phyloP scores from a whole-genome alignment of 2,113 vertebrate genomes.

The Leucosticte australis region DNA sequence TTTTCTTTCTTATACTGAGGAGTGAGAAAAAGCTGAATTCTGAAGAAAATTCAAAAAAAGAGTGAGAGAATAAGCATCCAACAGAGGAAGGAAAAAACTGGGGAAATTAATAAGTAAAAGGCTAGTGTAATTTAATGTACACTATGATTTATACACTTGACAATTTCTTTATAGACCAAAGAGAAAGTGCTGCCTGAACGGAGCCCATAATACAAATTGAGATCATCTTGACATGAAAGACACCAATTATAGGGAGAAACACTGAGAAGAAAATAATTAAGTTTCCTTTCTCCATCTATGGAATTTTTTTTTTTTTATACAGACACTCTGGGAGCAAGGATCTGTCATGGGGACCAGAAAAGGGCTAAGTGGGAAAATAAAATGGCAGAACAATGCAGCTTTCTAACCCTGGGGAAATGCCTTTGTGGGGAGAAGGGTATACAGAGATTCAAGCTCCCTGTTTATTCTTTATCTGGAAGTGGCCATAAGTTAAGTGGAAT shows the following conservation, averaged over 20 bases:
- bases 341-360: background rate
- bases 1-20: background rate
- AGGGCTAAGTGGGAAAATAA: background rate
- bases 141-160: slow-evolving; percentile 40
- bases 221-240: slow-evolving; percentile 40
- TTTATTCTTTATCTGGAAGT: background rate
- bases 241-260: slow-evolving; percentile 48
- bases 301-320: background rate
- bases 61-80: background rate
- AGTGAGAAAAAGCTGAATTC: background rate
- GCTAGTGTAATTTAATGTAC: slow-evolving; percentile 44
- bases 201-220: slow-evolving; percentile 53
- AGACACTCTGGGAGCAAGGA: background rate
- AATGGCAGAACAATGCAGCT: background rate
- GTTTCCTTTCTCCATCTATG: background rate
- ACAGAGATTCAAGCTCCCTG: background rate
- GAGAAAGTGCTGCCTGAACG: background rate
- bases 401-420: background rate
- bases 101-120: slow-evolving; percentile 58
- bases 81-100: background rate
- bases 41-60: background rate
- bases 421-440: background rate
- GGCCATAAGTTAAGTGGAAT: background rate
- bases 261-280: slow-evolving; percentile 37
- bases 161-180: slow-evolving; percentile 43